Conservation (phyloP, 2,888 invertebrate genomes). For the Euplexia lucipara region DNA sequence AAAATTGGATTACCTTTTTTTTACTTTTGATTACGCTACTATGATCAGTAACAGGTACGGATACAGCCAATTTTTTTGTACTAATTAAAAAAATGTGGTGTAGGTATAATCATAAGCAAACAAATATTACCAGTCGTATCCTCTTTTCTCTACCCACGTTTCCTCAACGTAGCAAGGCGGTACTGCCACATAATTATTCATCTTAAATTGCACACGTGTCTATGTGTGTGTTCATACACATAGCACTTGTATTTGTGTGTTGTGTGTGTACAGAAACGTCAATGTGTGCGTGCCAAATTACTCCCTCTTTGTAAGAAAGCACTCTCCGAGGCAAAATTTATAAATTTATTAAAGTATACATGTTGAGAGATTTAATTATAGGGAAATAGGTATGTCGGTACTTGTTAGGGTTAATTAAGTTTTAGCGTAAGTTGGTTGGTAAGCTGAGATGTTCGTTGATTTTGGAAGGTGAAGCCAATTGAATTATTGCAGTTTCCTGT, state of each 20-base stretch:
- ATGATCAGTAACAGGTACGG: too few relatives aligned
- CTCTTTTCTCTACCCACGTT: constrained; percentile 68
- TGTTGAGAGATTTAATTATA: constrained; percentile 66
- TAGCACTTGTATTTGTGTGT: constrained; percentile 64
- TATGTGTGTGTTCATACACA: constrained; percentile 76
- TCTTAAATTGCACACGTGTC: constrained; percentile 89
- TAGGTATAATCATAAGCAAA: too few relatives aligned
- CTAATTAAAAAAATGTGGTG: too few relatives aligned
- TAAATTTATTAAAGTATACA: constrained; percentile 86
- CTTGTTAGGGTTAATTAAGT: constrained; percentile 19
- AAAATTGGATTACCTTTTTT: too few relatives aligned
- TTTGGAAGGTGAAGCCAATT: background rate
- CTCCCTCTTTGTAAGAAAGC: constrained; percentile 84
- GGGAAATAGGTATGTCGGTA: constrained; percentile 28
- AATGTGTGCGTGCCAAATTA: constrained; percentile 80
- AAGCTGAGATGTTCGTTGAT: background rate
- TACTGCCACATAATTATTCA: constrained; percentile 91
- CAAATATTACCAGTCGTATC: constrained; percentile 65
- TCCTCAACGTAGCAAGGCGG: constrained; percentile 84
- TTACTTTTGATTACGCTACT: too few relatives aligned
- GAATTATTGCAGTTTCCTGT: background rate
- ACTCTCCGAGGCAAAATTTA: constrained; percentile 82
- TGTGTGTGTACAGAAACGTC: constrained; percentile 38
- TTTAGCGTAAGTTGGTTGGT: constrained; percentile 9
- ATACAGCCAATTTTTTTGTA: too few relatives aligned